These are phyloP conservation scores for Gila robusta DNA, from an alignment of 2,797 vertebrate species.

Conservation along the genomic window DNA sequence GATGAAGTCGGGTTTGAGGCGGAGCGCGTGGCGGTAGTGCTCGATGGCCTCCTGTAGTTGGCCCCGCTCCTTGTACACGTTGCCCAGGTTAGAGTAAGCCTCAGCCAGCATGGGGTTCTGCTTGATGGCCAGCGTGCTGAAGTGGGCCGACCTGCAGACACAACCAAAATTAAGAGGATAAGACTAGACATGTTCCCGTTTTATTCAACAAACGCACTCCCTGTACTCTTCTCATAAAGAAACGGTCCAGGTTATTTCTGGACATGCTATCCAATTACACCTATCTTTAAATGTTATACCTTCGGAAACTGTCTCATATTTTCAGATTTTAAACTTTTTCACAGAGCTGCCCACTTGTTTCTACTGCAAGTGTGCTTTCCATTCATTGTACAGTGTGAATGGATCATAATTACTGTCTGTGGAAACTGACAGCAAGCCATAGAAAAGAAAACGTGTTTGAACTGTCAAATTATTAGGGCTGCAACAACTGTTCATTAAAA, in stretches of 20 bases:
- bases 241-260: neutral
- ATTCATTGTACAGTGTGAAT: neutral
- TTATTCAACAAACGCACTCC: too few relatives aligned
- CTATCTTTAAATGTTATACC: neutral
- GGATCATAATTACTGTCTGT: neutral
- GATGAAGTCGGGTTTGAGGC: conserved; percentile 98
- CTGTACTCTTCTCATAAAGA: too few relatives aligned
- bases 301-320: neutral
- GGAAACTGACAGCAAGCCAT: neutral
- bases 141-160: conserved; percentile 92
- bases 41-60: conserved; percentile 98
- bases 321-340: neutral
- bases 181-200: neutral
- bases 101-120: conserved; percentile 98
- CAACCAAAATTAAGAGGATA: neutral
- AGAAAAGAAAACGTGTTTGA: too few relatives aligned
- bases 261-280: neutral
- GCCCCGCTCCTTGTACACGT: conserved; percentile 98
- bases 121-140: conserved; percentile 99
- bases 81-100: conserved; percentile 98
- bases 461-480: too few relatives aligned
- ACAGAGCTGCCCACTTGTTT: too few relatives aligned
- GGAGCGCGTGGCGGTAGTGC: conserved; percentile 95
- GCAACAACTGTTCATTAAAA: too few relatives aligned
- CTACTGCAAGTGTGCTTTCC: neutral